phyloP scores from a whole-genome alignment of 1,140 invertebrate genomes.

The Mylabris phalerata region DNA sequence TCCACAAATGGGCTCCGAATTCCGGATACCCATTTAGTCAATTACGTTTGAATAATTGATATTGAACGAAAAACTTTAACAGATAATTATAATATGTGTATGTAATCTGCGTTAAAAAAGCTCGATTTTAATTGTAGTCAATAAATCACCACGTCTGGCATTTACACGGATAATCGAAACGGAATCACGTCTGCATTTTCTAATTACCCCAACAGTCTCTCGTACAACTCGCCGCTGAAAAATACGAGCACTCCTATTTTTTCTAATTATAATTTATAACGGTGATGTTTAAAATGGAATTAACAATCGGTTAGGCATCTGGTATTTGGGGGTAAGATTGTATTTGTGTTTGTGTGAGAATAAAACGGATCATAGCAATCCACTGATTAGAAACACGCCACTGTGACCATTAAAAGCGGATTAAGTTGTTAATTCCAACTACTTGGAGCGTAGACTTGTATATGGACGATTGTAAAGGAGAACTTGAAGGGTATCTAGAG shows the following conservation, averaged over 20 bases:
- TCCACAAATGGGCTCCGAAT: slow-evolving; percentile 14
- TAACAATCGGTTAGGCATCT: slow-evolving; percentile 21
- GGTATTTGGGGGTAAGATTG: slow-evolving; percentile 10
- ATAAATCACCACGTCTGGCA: no score
- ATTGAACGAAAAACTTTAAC: slow-evolving; percentile 4
- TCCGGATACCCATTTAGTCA: slow-evolving; percentile 4
- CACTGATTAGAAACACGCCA: slow-evolving; percentile 29
- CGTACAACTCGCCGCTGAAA: no score
- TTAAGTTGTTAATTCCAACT: slow-evolving; percentile 27
- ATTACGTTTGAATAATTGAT: slow-evolving; percentile 15
- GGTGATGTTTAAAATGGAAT: background rate
- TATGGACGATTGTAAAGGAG: background rate
- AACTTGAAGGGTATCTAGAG: no score
- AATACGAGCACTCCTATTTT: no score
- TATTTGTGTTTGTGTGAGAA: background rate
- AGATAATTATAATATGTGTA: background rate
- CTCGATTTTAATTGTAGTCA: background rate
- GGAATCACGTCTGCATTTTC: no score
- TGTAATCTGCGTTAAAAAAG: slow-evolving; percentile 3
- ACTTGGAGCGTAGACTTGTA: slow-evolving; percentile 7
- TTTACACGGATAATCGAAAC: no score
- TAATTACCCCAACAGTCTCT: no score
- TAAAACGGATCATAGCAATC: slow-evolving; percentile 20
- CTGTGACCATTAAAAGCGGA: slow-evolving; percentile 28
- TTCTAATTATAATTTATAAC: no score